phyloP scores from a whole-genome alignment of 2,113 vertebrate species.

The Podocnemis expansa region DNA sequence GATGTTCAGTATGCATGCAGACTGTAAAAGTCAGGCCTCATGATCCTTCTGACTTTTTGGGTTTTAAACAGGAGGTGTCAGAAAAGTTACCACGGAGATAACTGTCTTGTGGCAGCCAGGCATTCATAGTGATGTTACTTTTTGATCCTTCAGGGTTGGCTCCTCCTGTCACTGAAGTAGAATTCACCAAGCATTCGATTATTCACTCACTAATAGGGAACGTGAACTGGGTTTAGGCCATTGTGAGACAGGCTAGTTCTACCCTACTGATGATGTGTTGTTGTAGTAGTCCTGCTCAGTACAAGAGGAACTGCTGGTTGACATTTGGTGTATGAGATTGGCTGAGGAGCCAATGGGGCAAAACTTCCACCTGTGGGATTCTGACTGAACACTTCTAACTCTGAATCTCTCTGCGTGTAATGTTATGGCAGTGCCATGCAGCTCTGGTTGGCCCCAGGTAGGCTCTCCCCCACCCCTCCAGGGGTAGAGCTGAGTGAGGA shows the following conservation, averaged over 20 bases:
- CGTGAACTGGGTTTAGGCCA: accelerated
- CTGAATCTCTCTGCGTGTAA: no score
- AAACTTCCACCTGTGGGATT: no score
- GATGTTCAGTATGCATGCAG: not conserved
- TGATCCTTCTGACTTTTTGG: not conserved
- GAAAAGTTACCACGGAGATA: not conserved
- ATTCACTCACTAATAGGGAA: not conserved
- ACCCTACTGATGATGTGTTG: no score
- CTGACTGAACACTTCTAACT: no score
- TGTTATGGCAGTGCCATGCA: no score
- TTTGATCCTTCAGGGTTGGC: not conserved
- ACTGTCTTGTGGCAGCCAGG: accelerated
- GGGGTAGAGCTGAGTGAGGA: no score
- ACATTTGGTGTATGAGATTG: not conserved
- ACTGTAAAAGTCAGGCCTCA: not conserved
- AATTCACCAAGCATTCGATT: not conserved
- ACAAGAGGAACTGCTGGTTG: no score
- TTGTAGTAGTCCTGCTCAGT: no score
- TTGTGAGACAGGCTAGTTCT: not conserved
- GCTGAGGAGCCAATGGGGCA: no score
- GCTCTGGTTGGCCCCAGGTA: no score
- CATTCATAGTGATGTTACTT: not conserved
- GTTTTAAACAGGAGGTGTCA: not conserved
- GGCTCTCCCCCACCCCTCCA: no score
- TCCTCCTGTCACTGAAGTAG: not conserved